Evolutionary conservation across 1,140 invertebrate genomes (phyloP).

Genomic region (Gryllus bimaculatus): DNA sequence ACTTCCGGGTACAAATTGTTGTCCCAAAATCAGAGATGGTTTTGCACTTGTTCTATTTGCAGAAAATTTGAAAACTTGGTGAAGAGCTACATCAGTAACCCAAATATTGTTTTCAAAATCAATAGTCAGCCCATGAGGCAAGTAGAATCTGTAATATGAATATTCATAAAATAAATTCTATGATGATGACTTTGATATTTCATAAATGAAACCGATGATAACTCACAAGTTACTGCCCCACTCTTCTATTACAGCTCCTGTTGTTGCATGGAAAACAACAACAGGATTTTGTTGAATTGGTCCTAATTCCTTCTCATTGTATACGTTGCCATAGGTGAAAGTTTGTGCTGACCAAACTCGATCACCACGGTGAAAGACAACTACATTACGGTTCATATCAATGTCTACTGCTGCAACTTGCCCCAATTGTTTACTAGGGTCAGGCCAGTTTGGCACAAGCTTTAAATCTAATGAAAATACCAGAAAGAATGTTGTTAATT

Average conservation of each 20-base stretch:
- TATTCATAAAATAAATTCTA: too few species aligned
- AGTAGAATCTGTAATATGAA: conserved; percentile 53
- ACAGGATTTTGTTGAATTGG: conserved; percentile 68
- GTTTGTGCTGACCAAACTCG: conserved; percentile 59
- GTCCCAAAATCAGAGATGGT: conserved; percentile 60
- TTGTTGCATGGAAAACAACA: conserved; percentile 56
- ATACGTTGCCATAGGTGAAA: conserved; percentile 52
- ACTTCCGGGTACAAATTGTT: conserved; percentile 67
- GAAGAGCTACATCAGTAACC: conserved; percentile 93
- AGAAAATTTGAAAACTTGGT: conserved; percentile 82
- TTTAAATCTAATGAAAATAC: neutral
- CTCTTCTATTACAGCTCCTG: conserved; percentile 57
- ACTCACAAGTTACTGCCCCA: conserved; percentile 74
- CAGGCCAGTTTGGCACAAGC: conserved; percentile 14
- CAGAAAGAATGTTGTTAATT: too few species aligned
- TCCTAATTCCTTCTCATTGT: conserved; percentile 44
- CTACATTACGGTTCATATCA: conserved; percentile 59
- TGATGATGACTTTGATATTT: too few species aligned
- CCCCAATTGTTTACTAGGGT: conserved; percentile 38
- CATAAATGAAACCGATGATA: conserved; percentile 16
- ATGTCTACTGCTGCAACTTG: conserved; percentile 73
- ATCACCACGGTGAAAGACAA: conserved; percentile 74
- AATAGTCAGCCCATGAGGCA: conserved; percentile 89
- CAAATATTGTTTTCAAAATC: conserved; percentile 83
- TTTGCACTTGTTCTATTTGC: neutral